These are phyloP conservation scores for Harmothoe impar DNA, from an alignment of 2,888 invertebrate genomes.

Conservation along the genomic window DNA sequence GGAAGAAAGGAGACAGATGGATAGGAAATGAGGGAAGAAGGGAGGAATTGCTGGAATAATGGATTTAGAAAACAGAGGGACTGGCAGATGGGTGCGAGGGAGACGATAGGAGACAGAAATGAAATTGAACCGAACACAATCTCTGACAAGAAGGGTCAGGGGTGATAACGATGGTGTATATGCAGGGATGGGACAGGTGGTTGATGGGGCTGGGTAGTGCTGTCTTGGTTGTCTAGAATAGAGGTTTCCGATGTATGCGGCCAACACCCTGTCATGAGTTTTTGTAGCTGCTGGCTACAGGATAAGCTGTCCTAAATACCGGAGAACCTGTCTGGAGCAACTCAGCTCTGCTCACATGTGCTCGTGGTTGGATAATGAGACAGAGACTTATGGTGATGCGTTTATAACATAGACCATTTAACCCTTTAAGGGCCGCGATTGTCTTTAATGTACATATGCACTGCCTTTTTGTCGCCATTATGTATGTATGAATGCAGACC, in stretches of 20 bases:
- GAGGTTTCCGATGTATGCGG: neutral
- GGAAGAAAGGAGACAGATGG: neutral
- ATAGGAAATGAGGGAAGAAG: too few relatives aligned
- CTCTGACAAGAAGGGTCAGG: neutral
- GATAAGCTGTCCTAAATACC: too few relatives aligned
- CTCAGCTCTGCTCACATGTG: neutral
- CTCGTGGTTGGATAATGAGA: slow-evolving; percentile 1
- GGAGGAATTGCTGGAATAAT: too few relatives aligned
- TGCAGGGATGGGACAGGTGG: neutral
- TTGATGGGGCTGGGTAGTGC: neutral
- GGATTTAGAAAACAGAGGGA: too few relatives aligned
- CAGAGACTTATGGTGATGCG: neutral
- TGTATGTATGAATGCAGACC: too few relatives aligned
- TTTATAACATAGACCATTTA: too few relatives aligned
- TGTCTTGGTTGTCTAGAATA: too few relatives aligned
- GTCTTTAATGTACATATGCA: too few relatives aligned
- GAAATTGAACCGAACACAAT: neutral
- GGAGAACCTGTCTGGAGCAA: neutral
- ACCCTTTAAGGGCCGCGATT: too few relatives aligned
- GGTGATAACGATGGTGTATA: neutral
- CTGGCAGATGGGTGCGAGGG: neutral
- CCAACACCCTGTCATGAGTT: slow-evolving; percentile 16
- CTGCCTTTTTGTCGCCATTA: too few relatives aligned
- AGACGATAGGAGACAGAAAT: neutral
- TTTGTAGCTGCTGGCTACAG: neutral